A percentile compares a stretch with the other conserved stretches of the same genome.
These are phyloP conservation scores for Eristalinus aeneus DNA, from an alignment of 2,888 invertebrate genomes.

Conservation along the genomic window DNA sequence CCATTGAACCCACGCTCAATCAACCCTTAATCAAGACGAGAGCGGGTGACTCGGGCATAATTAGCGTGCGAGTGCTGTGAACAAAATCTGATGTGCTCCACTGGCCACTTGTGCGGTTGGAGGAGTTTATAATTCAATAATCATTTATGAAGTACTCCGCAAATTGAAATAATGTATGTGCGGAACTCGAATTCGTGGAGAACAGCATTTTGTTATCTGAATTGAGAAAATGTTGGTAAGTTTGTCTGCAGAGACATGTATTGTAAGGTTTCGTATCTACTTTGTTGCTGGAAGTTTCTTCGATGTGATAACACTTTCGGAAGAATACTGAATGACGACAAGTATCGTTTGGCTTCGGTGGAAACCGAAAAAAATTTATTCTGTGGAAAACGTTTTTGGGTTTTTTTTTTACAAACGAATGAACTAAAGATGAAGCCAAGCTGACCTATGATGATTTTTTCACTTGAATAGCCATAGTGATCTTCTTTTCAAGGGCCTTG, in stretches of 20 bases:
- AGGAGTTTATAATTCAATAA: neutral
- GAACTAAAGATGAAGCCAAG: too few species aligned
- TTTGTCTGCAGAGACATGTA: neutral
- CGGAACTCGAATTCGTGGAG: neutral
- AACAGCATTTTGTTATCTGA: neutral
- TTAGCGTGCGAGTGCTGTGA: neutral
- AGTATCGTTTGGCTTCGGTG: too few species aligned
- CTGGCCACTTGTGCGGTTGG: neutral
- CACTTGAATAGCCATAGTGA: too few species aligned
- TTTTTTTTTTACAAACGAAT: too few species aligned
- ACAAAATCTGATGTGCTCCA: neutral
- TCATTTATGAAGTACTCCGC: neutral
- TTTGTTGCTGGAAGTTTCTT: too few species aligned
- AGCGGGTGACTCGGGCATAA: constrained; percentile 10
- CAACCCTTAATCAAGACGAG: constrained; percentile 33
- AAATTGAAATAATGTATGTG: neutral
- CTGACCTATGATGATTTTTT: too few species aligned
- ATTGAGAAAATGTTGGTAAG: neutral
- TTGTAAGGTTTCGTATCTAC: neutral
- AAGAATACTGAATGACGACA: too few species aligned
- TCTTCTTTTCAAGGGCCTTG: too few species aligned
- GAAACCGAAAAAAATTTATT: too few species aligned
- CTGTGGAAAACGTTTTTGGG: too few species aligned
- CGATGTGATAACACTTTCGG: too few species aligned
- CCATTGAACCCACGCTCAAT: neutral